Percentiles rank a stretch among this genome's conserved stretches.
These are phyloP conservation scores for Melanostigma gelatinosum DNA, from an alignment of 2,113 vertebrate genomes.

Conservation along the genomic window DNA sequence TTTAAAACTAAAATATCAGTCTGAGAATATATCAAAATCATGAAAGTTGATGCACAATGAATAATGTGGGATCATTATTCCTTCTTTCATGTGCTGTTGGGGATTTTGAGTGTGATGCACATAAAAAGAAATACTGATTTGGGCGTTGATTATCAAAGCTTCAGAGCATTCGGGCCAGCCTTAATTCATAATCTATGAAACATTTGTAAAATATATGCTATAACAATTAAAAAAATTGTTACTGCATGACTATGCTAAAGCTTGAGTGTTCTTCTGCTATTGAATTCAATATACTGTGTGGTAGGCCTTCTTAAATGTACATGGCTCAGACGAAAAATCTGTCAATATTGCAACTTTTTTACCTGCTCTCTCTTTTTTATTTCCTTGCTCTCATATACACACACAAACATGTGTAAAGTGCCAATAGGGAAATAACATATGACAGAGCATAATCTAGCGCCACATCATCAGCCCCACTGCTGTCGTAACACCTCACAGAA, in stretches of 20 bases:
- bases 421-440: conserved; percentile 8
- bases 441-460: conserved; percentile 7
- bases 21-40: too few relatives aligned
- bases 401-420: conserved; percentile 2
- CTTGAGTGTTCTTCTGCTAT: background rate
- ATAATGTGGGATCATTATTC: too few relatives aligned
- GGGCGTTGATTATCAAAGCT: background rate
- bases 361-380: background rate
- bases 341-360: background rate
- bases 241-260: background rate
- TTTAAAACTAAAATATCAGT: background rate
- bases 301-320: background rate
- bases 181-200: background rate
- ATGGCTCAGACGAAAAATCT: background rate
- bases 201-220: background rate
- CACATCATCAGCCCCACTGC: conserved; percentile 9
- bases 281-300: background rate
- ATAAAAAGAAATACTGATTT: background rate
- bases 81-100: too few relatives aligned
- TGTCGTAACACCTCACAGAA: conserved; percentile 27
- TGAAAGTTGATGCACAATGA: too few relatives aligned
- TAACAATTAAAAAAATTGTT: background rate
- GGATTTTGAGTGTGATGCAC: too few relatives aligned
- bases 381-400: background rate
- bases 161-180: background rate